Conservation (phyloP, 2,797 vertebrate genomes). For the Xiphorhynchus erythropygius region DNA sequence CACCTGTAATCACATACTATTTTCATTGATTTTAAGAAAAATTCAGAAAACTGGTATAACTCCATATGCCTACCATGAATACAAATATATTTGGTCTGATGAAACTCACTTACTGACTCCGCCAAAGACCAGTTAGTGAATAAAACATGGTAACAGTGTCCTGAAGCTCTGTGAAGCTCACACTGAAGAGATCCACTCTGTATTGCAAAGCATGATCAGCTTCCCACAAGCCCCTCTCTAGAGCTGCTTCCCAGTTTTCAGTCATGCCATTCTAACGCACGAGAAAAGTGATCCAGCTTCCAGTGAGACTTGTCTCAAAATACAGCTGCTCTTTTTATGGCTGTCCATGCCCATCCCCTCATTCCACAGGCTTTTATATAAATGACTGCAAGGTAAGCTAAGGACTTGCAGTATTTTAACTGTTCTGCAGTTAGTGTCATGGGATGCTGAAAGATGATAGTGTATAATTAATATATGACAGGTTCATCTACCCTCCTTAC, state of each 20-base stretch:
- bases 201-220: not conserved
- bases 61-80: not conserved
- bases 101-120: not conserved
- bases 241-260: not conserved
- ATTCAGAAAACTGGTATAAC: not conserved
- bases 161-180: not conserved
- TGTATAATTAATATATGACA: not conserved
- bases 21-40: not conserved
- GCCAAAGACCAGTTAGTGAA: not conserved
- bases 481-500: not conserved
- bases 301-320: not conserved
- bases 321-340: not conserved
- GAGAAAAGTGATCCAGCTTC: not conserved
- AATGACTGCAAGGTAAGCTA: not conserved
- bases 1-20: not conserved
- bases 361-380: not conserved
- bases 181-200: not conserved
- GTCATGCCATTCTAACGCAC: not conserved
- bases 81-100: not conserved
- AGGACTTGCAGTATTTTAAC: not conserved
- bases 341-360: not conserved
- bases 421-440: not conserved
- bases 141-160: rapidly evolving
- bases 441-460: not conserved
- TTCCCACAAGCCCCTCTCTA: not conserved